Conservation (phyloP, 2,888 invertebrate species). For the Aphodius sticticus region DNA sequence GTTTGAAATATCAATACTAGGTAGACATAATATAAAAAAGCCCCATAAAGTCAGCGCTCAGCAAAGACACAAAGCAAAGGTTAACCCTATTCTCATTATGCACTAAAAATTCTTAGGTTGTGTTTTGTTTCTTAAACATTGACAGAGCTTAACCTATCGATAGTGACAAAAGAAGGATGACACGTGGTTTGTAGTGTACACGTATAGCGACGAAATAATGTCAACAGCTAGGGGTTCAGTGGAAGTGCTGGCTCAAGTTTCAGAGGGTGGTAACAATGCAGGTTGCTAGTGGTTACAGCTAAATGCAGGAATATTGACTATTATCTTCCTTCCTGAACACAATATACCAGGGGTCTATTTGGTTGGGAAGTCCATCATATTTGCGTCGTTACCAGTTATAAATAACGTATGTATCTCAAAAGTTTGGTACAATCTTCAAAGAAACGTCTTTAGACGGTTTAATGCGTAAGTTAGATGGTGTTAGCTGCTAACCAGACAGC, state of each 20-base stretch:
- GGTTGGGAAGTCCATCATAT: not conserved
- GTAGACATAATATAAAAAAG: no score
- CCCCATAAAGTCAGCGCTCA: no score
- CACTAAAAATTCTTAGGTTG: not conserved
- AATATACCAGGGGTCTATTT: not conserved
- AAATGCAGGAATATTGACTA: constrained; percentile 4
- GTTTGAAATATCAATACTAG: no score
- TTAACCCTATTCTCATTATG: not conserved
- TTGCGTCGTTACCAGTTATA: not conserved
- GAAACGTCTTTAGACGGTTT: no score
- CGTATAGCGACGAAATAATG: not conserved
- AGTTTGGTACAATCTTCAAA: no score
- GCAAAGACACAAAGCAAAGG: no score
- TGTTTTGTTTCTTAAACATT: not conserved
- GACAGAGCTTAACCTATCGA: not conserved
- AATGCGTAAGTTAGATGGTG: no score
- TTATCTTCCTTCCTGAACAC: not conserved
- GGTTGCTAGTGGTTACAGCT: not conserved
- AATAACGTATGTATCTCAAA: no score
- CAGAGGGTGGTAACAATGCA: constrained; percentile 4
- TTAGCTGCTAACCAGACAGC: no score
- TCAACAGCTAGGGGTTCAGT: constrained; percentile 4
- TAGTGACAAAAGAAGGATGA: not conserved
- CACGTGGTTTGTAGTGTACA: not conserved
- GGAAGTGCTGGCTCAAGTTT: not conserved